These are phyloP conservation scores for Microplitis manilae DNA, from an alignment of 2,888 invertebrate genomes.

Conservation along the genomic window DNA sequence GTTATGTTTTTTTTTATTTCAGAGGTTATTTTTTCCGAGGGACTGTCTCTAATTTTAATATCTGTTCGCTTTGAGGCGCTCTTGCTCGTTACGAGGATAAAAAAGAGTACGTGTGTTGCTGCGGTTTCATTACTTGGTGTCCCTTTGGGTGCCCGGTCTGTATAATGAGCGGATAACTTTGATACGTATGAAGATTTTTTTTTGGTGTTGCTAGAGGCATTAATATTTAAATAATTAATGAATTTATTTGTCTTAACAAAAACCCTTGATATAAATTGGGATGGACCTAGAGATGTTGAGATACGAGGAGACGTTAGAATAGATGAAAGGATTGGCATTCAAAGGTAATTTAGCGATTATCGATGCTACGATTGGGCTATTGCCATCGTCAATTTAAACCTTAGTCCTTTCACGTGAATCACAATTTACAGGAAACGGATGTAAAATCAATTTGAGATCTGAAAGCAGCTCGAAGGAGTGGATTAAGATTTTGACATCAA, in stretches of 20 bases:
- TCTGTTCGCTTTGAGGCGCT: constrained; percentile 60
- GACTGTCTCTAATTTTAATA: constrained; percentile 64
- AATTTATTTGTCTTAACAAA: neutral
- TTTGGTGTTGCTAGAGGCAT: neutral
- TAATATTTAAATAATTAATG: neutral
- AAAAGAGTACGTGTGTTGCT: constrained; percentile 20
- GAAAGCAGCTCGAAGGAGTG: neutral
- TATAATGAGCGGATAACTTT: constrained; percentile 1
- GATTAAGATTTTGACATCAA: no score
- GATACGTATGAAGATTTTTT: neutral
- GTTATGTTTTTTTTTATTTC: constrained; percentile 31
- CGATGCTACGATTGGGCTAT: constrained; percentile 48
- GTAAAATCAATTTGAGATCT: neutral
- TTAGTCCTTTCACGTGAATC: neutral
- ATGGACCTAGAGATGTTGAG: no score
- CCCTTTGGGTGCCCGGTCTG: constrained; percentile 5
- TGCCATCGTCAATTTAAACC: neutral
- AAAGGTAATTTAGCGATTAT: constrained; percentile 63
- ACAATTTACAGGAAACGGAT: neutral
- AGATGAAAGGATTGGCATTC: constrained; percentile 54
- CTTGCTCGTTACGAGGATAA: constrained; percentile 38
- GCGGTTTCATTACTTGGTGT: constrained; percentile 31
- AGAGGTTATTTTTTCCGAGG: constrained; percentile 33
- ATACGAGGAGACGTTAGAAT: constrained; percentile 7
- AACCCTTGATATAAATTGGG: no score